These are phyloP conservation scores for Chrysogorgia sp. DNA, from an alignment of 92 coral and sea anemone species.

Conservation along the genomic window DNA sequence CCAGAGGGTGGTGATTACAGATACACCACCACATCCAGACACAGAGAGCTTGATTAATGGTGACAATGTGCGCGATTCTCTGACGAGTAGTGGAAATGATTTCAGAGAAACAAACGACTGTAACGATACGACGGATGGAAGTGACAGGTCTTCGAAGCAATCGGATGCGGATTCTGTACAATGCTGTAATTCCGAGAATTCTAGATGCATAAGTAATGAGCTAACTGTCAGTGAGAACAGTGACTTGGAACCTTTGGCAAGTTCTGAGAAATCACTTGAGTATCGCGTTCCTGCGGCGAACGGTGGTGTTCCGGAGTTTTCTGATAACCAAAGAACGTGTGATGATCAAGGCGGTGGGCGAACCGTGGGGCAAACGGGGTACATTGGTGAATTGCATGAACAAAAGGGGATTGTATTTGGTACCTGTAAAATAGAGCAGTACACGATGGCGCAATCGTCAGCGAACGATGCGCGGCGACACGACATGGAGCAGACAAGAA, in stretches of 20 bases:
- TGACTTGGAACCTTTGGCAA: neutral
- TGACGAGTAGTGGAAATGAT: neutral
- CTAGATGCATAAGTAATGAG: neutral
- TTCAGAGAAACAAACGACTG: neutral
- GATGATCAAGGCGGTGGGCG: neutral
- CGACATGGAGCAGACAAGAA: neutral
- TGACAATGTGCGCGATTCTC: neutral
- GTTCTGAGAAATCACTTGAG: neutral
- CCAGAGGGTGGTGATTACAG: slow-evolving; percentile 11
- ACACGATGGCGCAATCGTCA: neutral
- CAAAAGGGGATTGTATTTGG: neutral
- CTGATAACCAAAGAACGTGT: neutral
- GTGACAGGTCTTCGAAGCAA: neutral
- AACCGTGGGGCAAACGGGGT: too few species aligned
- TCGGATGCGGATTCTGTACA: neutral
- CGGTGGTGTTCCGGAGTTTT: neutral
- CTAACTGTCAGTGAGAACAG: neutral
- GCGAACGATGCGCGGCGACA: too few species aligned
- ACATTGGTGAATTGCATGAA: neutral
- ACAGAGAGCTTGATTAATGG: neutral
- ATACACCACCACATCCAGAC: neutral
- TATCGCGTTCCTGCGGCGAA: neutral
- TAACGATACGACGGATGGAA: neutral
- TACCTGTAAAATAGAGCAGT: neutral
- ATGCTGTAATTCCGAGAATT: neutral